A percentile compares a stretch with the other conserved stretches of the same genome.
Evolutionary conservation across 1,140 invertebrate genomes (phyloP).

Genomic region (Propsilocerus akamusi): DNA sequence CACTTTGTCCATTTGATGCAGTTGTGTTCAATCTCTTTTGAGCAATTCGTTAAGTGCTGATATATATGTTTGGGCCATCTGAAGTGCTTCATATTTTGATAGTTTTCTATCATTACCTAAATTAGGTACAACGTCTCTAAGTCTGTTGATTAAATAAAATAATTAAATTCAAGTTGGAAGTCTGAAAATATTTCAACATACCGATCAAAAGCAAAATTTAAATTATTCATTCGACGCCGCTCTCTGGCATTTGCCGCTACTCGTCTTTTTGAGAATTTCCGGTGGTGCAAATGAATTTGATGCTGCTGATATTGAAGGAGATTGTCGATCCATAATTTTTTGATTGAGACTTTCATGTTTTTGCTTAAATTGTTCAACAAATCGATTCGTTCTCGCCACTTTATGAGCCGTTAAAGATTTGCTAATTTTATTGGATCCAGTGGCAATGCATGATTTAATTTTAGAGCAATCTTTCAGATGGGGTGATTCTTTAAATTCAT

Average conservation of each 20-base stretch:
- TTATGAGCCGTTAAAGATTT: neutral
- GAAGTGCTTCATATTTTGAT: constrained; percentile 64
- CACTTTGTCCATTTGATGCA: neutral
- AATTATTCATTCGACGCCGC: constrained; percentile 51
- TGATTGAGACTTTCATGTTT: neutral
- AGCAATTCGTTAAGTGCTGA: constrained; percentile 41
- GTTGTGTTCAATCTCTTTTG: neutral
- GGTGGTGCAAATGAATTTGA: too few species aligned
- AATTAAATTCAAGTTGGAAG: neutral
- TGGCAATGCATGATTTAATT: neutral
- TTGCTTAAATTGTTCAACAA: neutral
- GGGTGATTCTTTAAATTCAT: neutral
- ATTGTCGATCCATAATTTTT: neutral
- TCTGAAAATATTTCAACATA: neutral
- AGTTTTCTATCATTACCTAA: constrained; percentile 53
- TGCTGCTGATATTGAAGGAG: neutral
- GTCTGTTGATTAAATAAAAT: constrained; percentile 10
- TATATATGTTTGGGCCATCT: constrained; percentile 71
- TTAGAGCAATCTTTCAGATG: neutral
- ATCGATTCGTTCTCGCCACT: neutral
- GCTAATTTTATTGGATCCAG: neutral
- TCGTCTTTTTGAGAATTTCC: constrained; percentile 33
- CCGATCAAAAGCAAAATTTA: constrained; percentile 60
- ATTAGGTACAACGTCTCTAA: constrained; percentile 54
- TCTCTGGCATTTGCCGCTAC: constrained; percentile 56